Percentiles rank a stretch among this genome's conserved stretches.
These are phyloP conservation scores for Microctonus brassicae DNA, from an alignment of 2,888 invertebrate genomes.

Conservation along the genomic window DNA sequence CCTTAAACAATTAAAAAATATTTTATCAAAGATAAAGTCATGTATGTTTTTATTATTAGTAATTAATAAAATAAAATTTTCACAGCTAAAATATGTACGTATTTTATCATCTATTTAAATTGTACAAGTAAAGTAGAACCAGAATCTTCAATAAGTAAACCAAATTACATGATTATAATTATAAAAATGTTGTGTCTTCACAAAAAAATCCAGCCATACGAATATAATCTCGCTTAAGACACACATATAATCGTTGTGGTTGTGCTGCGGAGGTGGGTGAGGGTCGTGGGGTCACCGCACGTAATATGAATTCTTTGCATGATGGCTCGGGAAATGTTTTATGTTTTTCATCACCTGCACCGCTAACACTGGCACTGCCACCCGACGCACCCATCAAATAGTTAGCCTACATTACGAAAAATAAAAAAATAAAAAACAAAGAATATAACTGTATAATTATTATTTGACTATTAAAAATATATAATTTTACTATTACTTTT, in stretches of 20 bases:
- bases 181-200: slow-evolving; percentile 80
- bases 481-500: slow-evolving; percentile 65
- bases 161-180: slow-evolving; percentile 42
- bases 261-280: slow-evolving; percentile 74
- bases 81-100: no score
- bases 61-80: neutral
- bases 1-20: neutral
- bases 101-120: neutral
- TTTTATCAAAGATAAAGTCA: no score
- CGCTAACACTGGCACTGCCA: slow-evolving; percentile 56
- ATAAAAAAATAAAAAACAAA: slow-evolving; percentile 21
- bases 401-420: slow-evolving; percentile 68
- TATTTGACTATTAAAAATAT: slow-evolving; percentile 52
- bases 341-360: slow-evolving; percentile 54
- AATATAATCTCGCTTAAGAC: slow-evolving; percentile 78
- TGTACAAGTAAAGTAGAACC: neutral
- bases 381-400: slow-evolving; percentile 70
- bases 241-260: slow-evolving; percentile 80
- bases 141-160: neutral
- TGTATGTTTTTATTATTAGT: neutral
- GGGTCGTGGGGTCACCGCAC: slow-evolving; percentile 74
- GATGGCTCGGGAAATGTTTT: slow-evolving; percentile 72
- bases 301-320: slow-evolving; percentile 78
- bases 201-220: slow-evolving; percentile 85
- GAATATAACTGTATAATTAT: slow-evolving; percentile 21